Evolutionary conservation across 1,140 invertebrate species (phyloP).

Genomic region (Micrasema longulum): DNA sequence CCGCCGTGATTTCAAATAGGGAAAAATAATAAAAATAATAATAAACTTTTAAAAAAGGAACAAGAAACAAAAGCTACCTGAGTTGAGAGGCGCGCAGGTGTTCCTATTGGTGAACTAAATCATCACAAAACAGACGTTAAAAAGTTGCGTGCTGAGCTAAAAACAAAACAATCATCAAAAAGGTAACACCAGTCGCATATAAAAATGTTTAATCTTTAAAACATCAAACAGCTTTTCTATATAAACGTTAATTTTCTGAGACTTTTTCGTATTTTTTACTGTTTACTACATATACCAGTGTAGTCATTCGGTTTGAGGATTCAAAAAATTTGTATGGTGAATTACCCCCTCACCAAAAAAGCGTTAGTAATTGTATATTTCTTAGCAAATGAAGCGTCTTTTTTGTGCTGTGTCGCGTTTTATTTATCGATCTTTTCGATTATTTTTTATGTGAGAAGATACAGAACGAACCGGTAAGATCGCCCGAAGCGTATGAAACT

Average conservation of each 20-base stretch:
- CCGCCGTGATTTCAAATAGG: conserved; percentile 35
- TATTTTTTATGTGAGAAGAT: background rate
- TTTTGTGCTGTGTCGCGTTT: background rate
- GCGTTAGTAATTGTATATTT: too few species aligned
- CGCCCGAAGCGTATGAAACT: conserved; percentile 18
- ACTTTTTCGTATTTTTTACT: background rate
- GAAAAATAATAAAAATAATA: conserved; percentile 26
- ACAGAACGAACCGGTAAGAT: conserved; percentile 31
- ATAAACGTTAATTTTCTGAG: background rate
- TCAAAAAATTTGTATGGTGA: too few species aligned
- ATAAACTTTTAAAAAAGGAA: conserved; percentile 41
- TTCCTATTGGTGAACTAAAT: conserved; percentile 40
- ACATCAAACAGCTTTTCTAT: background rate
- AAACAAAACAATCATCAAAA: background rate
- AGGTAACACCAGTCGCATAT: background rate
- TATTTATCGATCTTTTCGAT: too few species aligned
- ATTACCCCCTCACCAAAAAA: too few species aligned
- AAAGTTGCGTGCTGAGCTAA: background rate
- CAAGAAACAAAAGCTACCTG: conserved; percentile 44
- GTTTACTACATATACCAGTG: too few species aligned
- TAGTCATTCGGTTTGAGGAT: too few species aligned
- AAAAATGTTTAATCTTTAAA: too few species aligned
- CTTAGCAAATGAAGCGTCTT: too few species aligned
- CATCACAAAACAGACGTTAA: conserved; percentile 34
- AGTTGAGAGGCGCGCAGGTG: conserved; percentile 43